phyloP scores from a whole-genome alignment of 2,797 vertebrate species.

The Hypotaenidia philippensis region DNA sequence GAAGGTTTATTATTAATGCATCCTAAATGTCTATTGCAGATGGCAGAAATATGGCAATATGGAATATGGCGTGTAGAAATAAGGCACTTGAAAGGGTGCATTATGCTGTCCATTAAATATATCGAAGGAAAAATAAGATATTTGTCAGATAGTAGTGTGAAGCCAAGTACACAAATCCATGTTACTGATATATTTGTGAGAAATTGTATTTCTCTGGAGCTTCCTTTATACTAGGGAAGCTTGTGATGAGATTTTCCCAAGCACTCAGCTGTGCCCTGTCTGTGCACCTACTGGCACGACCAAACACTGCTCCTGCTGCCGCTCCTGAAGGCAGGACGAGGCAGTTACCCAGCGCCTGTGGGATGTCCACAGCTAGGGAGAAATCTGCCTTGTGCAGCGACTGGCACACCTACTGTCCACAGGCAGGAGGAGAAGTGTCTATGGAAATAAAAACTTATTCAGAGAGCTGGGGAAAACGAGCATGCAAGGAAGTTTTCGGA shows the following conservation, averaged over 20 bases:
- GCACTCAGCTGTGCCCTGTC: not conserved
- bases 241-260: not conserved
- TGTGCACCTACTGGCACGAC: rapidly evolving
- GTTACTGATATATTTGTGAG: not conserved
- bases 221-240: not conserved
- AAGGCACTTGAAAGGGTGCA: not conserved
- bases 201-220: not conserved
- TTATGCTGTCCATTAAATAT: not conserved
- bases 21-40: not conserved
- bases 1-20: not conserved
- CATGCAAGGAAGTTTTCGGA: not conserved
- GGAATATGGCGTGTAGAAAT: not conserved
- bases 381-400: not conserved
- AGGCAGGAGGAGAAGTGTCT: not conserved
- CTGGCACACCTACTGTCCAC: not conserved
- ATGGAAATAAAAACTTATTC: not conserved
- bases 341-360: not conserved
- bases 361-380: not conserved
- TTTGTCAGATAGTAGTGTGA: not conserved
- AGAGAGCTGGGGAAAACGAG: not conserved
- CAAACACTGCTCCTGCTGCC: rapidly evolving
- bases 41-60: not conserved
- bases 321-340: not conserved
- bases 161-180: not conserved
- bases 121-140: not conserved